Percentiles rank a stretch among this genome's conserved stretches.
Conservation (phyloP, 2,888 invertebrate species). For the Orchesella flavescens region DNA sequence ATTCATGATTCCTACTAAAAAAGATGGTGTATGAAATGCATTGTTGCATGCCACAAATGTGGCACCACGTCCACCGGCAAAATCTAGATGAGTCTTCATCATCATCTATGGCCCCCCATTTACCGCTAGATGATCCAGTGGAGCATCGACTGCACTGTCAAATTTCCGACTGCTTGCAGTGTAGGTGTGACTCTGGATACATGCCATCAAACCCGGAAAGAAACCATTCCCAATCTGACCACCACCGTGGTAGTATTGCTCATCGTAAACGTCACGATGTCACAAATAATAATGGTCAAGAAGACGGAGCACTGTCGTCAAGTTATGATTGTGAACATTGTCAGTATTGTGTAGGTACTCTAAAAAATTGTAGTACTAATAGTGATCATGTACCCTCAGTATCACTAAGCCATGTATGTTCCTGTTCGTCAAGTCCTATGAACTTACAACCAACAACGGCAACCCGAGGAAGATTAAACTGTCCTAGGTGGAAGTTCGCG, state of each 20-base stretch:
- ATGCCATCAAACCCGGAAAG: constrained; percentile 27
- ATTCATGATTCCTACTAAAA: neutral
- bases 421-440: constrained; percentile 36
- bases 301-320: constrained; percentile 9
- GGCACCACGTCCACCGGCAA: constrained; percentile 15
- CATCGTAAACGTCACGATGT: neutral
- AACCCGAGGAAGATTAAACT: constrained; percentile 27
- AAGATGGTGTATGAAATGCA: constrained; percentile 24
- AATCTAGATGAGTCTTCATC: constrained; percentile 13
- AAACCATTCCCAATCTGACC: constrained; percentile 3
- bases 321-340: constrained; percentile 34
- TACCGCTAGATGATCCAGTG: constrained; percentile 20
- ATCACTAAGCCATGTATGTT: constrained; percentile 59
- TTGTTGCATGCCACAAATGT: constrained; percentile 21
- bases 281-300: neutral
- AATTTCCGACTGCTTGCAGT: constrained; percentile 45
- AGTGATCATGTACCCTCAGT: constrained; percentile 53
- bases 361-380: constrained; percentile 46
- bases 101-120: neutral
- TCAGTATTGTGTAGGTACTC: constrained; percentile 58
- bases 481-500: constrained; percentile 56
- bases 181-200: constrained; percentile 56
- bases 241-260: neutral
- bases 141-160: constrained; percentile 56
- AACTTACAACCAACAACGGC: constrained; percentile 45